phyloP scores from a whole-genome alignment of 2,113 vertebrate species.

The Sylvilagus bachmani region DNA sequence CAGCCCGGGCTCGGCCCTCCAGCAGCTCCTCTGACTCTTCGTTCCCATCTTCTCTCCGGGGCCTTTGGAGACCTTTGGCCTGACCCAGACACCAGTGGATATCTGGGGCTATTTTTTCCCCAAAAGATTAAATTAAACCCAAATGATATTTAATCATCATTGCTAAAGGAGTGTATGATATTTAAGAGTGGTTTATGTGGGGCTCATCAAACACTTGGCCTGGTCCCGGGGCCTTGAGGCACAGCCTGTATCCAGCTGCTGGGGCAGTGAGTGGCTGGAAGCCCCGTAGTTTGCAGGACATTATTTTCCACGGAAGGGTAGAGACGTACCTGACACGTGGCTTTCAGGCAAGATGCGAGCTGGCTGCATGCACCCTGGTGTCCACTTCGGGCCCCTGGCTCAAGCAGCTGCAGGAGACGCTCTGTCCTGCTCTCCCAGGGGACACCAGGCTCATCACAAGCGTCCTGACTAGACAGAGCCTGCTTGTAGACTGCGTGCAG shows the following conservation, averaged over 20 bases:
- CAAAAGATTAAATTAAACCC: not conserved
- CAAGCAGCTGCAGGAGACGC: not conserved
- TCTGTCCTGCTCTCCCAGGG: too few species aligned
- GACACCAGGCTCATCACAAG: too few species aligned
- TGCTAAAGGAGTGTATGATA: not conserved
- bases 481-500: too few species aligned
- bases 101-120: not conserved
- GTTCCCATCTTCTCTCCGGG: not conserved
- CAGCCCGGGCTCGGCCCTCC: too few species aligned
- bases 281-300: too few species aligned
- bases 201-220: not conserved
- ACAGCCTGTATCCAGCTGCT: not conserved
- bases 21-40: too few species aligned
- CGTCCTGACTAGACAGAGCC: too few species aligned
- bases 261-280: not conserved
- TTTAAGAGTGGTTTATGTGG: not conserved
- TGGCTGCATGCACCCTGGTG: too few species aligned
- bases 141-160: not conserved
- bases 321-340: too few species aligned
- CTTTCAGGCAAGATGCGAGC: too few species aligned
- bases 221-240: not conserved
- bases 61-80: not conserved
- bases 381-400: too few species aligned
- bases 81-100: not conserved
- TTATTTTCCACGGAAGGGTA: too few species aligned